Evolutionary conservation across 2,113 vertebrate genomes (phyloP).

Genomic region (Brienomyrus brachyistius): DNA sequence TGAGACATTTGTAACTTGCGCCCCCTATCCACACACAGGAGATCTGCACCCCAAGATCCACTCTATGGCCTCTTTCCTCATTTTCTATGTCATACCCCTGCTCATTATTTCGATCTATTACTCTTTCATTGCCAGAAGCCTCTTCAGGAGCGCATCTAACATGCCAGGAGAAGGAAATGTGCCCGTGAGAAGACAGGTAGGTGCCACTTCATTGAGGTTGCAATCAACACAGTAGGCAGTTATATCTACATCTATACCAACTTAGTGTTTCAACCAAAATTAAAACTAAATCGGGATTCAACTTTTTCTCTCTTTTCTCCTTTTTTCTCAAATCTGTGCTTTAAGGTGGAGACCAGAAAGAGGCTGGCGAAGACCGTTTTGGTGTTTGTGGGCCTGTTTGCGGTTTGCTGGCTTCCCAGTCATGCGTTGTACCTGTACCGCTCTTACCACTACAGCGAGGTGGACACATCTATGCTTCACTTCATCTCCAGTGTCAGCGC

Average conservation of each 20-base stretch:
- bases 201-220: constrained; percentile 30
- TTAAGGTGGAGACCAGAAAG: constrained; percentile 85
- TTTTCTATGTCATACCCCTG: constrained; percentile 88
- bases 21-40: constrained; percentile 80
- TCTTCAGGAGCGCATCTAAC: constrained; percentile 78
- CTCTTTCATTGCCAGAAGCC: constrained; percentile 84
- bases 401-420: constrained; percentile 91
- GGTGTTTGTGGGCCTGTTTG: constrained; percentile 90
- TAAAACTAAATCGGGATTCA: neutral
- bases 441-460: constrained; percentile 86
- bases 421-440: constrained; percentile 90
- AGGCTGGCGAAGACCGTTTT: constrained; percentile 88
- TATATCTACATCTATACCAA: neutral
- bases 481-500: constrained; percentile 79
- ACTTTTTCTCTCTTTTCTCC: neutral
- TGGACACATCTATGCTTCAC: constrained; percentile 84
- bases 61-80: constrained; percentile 85
- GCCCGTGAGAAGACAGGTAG: constrained; percentile 78
- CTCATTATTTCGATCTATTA: constrained; percentile 92
- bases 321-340: neutral
- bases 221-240: constrained; percentile 10
- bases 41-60: constrained; percentile 90
- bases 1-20: constrained; percentile 82
- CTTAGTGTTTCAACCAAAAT: neutral
- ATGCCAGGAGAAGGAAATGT: constrained; percentile 83